phyloP scores from a whole-genome alignment of 2,113 vertebrate genomes.

The Emydocephalus ijimae region DNA sequence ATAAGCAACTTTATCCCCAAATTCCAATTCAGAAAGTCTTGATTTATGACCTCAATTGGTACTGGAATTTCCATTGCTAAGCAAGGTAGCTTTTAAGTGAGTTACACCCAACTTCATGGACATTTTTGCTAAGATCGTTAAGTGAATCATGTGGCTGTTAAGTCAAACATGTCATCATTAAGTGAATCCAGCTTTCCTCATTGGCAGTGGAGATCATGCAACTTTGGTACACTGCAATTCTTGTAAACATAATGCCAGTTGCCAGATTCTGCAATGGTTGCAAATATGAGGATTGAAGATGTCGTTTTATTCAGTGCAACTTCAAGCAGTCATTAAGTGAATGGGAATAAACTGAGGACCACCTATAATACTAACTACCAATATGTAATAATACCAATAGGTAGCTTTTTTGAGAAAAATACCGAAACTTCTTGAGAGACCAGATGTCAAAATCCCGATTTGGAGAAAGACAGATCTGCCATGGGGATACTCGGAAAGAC shows the following conservation, averaged over 20 bases:
- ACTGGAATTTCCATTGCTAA: not conserved
- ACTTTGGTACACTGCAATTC: not conserved
- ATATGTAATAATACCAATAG: not conserved
- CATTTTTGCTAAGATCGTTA: not conserved
- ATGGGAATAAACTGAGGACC: not conserved
- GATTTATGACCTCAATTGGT: not conserved
- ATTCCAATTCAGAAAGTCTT: not conserved
- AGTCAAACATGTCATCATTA: not conserved
- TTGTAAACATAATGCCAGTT: not conserved
- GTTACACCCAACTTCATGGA: not conserved
- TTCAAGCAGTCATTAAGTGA: not conserved
- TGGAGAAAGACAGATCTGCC: not conserved
- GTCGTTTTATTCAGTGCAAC: not conserved
- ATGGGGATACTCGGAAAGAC: not conserved
- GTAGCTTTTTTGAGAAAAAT: not conserved
- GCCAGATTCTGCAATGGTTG: not conserved
- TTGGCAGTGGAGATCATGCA: not conserved
- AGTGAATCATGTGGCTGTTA: not conserved
- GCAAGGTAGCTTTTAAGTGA: not conserved
- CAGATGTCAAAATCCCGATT: not conserved
- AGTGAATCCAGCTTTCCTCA: not conserved
- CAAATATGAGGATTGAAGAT: not conserved
- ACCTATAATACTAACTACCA: not conserved
- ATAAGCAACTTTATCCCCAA: not conserved
- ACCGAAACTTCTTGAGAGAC: not conserved